Evolutionary conservation across 1,140 invertebrate genomes (phyloP).

Genomic region (Drosophila asahinai): DNA sequence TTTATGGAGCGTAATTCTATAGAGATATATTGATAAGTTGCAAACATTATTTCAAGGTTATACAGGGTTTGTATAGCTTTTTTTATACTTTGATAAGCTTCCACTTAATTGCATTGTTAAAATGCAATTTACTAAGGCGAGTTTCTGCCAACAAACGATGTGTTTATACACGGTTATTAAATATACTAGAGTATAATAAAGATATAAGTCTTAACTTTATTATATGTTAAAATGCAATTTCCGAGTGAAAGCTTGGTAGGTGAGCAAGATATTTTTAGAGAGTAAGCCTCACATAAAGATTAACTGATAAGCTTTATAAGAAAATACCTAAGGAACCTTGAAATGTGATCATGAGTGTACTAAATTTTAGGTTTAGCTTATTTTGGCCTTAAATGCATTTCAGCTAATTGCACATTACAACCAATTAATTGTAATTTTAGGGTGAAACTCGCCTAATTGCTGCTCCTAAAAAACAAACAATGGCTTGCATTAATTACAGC

Average conservation of each 20-base stretch:
- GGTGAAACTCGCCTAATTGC: conserved; percentile 66
- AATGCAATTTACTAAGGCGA: not conserved
- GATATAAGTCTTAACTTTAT: not conserved
- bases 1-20: not conserved
- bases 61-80: too few relatives aligned
- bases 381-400: conserved; percentile 8
- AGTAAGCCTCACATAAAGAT: not conserved
- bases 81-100: not conserved
- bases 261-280: not conserved
- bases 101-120: not conserved
- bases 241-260: not conserved
- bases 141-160: not conserved
- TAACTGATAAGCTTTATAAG: not conserved
- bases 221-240: not conserved
- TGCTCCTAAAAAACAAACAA: conserved; percentile 39
- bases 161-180: not conserved
- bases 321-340: not conserved
- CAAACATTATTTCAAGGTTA: not conserved
- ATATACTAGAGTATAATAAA: not conserved
- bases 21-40: not conserved
- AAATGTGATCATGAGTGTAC: not conserved
- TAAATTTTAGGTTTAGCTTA: not conserved
- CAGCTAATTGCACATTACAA: conserved; percentile 6
- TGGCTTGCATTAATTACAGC: conserved; percentile 47
- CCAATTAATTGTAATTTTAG: conserved; percentile 24